Percentiles rank a stretch among this genome's conserved stretches.
phyloP scores from a whole-genome alignment of 2,888 invertebrate genomes.

The Xestobium rufovillosum region DNA sequence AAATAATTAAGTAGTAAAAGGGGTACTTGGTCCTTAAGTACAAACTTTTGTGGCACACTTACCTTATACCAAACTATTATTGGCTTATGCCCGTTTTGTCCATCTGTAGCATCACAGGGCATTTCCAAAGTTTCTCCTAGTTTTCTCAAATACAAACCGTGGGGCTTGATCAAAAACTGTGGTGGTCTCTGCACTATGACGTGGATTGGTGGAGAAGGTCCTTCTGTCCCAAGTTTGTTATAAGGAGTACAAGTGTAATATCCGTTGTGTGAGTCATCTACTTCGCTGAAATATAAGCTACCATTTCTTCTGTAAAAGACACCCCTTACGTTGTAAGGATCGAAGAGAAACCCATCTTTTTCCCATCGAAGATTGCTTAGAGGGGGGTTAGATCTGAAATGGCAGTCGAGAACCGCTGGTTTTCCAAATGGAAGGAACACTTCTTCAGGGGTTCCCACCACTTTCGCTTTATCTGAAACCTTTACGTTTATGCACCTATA shows the following conservation, averaged over 20 bases:
- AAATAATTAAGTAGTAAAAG: no score
- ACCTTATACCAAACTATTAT: slow-evolving; percentile 63
- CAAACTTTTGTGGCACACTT: no score
- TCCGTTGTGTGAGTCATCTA: slow-evolving; percentile 79
- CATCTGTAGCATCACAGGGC: slow-evolving; percentile 72
- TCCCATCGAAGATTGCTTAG: slow-evolving; percentile 86
- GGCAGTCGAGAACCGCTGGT: slow-evolving; percentile 79
- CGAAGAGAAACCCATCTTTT: slow-evolving; percentile 85
- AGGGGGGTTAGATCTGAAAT: slow-evolving; percentile 87
- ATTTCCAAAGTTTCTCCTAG: slow-evolving; percentile 72
- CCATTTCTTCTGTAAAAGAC: slow-evolving; percentile 81
- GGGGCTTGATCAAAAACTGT: slow-evolving; percentile 71
- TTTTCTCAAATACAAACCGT: slow-evolving; percentile 75
- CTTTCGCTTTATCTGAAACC: slow-evolving; percentile 75
- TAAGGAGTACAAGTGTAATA: slow-evolving; percentile 87
- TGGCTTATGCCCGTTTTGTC: slow-evolving; percentile 57
- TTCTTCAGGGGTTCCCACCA: slow-evolving; percentile 78
- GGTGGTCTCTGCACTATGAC: slow-evolving; percentile 82
- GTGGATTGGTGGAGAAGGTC: slow-evolving; percentile 75
- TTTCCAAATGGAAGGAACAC: slow-evolving; percentile 78
- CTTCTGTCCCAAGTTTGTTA: slow-evolving; percentile 80
- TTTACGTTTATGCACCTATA: no score
- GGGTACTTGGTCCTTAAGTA: no score
- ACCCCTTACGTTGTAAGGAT: slow-evolving; percentile 82
- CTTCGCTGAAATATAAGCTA: slow-evolving; percentile 65